These are phyloP conservation scores for Phycodurus eques DNA, from an alignment of 2,113 vertebrate species.

Conservation along the genomic window DNA sequence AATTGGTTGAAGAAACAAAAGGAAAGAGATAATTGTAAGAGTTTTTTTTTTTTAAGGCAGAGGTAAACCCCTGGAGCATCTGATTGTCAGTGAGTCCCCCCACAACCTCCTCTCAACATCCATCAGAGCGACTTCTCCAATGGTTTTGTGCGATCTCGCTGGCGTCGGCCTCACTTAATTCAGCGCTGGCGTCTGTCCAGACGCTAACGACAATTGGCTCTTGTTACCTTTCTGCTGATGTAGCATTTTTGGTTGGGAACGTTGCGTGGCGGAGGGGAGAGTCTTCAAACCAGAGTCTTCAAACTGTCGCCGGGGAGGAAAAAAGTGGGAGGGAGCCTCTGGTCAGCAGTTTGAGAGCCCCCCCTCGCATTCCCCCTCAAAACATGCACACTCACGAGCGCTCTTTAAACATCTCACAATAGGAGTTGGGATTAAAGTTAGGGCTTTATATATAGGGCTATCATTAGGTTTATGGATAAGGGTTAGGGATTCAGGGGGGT, in stretches of 20 bases:
- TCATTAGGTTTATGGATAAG: too few species aligned
- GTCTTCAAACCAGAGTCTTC: slow-evolving; percentile 41
- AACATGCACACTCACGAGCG: slow-evolving; percentile 69
- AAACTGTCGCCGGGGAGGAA: slow-evolving; percentile 32
- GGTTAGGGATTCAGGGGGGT: too few species aligned
- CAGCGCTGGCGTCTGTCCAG: slow-evolving; percentile 38
- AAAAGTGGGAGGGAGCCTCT: slow-evolving; percentile 17
- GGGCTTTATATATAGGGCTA: background rate
- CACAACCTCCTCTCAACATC: slow-evolving; percentile 28
- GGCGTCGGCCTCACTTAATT: slow-evolving; percentile 31
- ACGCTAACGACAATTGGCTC: slow-evolving; percentile 48
- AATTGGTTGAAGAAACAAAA: too few species aligned
- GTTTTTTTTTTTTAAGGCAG: background rate
- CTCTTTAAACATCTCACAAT: slow-evolving; percentile 43
- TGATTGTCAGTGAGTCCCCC: background rate
- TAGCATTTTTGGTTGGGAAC: slow-evolving; percentile 10
- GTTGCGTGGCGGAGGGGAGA: slow-evolving; percentile 8
- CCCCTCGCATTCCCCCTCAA: slow-evolving; percentile 3
- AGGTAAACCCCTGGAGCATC: slow-evolving; percentile 18
- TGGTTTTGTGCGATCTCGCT: slow-evolving; percentile 33
- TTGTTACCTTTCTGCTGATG: slow-evolving; percentile 40
- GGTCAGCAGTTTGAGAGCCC: slow-evolving; percentile 11
- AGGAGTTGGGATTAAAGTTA: background rate
- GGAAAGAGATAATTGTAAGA: too few species aligned
- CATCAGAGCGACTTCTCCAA: slow-evolving; percentile 30